These are phyloP conservation scores for Drosophila falleni DNA, from an alignment of 2,888 invertebrate species.

Conservation along the genomic window DNA sequence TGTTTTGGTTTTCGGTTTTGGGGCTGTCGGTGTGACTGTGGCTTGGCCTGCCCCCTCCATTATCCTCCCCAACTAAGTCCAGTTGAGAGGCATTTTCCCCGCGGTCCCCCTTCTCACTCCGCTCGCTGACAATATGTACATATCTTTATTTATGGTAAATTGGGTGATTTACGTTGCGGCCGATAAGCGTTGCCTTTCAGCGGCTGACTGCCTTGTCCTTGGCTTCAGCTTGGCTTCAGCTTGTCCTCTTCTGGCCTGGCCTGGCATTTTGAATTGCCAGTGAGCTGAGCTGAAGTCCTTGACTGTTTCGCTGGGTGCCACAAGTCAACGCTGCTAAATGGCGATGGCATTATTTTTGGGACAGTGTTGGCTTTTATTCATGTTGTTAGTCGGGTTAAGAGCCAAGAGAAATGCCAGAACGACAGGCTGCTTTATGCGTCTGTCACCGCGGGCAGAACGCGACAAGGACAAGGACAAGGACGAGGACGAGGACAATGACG, in stretches of 20 bases:
- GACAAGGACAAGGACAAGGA: slow-evolving; percentile 9
- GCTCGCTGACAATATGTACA: slow-evolving; percentile 74
- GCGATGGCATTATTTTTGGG: slow-evolving; percentile 58
- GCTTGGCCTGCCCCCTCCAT: slow-evolving; percentile 24
- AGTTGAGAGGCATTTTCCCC: slow-evolving; percentile 14
- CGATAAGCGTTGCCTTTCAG: slow-evolving; percentile 80
- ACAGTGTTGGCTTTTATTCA: slow-evolving; percentile 56
- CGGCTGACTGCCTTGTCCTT: slow-evolving; percentile 52
- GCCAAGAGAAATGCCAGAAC: slow-evolving; percentile 27
- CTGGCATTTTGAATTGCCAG: slow-evolving; percentile 71
- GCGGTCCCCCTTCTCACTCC: neutral
- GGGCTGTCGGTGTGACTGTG: slow-evolving; percentile 36
- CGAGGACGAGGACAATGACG: slow-evolving; percentile 1
- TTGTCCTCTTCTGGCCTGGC: slow-evolving; percentile 32
- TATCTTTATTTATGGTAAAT: slow-evolving; percentile 81
- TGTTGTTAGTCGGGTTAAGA: slow-evolving; percentile 62
- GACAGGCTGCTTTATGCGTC: slow-evolving; percentile 45
- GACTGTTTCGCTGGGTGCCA: slow-evolving; percentile 53
- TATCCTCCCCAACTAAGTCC: slow-evolving; percentile 1
- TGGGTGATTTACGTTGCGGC: slow-evolving; percentile 83
- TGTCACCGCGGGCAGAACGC: slow-evolving; percentile 53
- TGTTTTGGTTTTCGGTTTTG: slow-evolving; percentile 62
- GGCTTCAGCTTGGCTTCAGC: slow-evolving; percentile 15
- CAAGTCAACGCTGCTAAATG: slow-evolving; percentile 68
- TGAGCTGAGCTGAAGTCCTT: slow-evolving; percentile 62